Conservation (phyloP, 1,140 invertebrate genomes). For the Centruroides sculpturatus region DNA sequence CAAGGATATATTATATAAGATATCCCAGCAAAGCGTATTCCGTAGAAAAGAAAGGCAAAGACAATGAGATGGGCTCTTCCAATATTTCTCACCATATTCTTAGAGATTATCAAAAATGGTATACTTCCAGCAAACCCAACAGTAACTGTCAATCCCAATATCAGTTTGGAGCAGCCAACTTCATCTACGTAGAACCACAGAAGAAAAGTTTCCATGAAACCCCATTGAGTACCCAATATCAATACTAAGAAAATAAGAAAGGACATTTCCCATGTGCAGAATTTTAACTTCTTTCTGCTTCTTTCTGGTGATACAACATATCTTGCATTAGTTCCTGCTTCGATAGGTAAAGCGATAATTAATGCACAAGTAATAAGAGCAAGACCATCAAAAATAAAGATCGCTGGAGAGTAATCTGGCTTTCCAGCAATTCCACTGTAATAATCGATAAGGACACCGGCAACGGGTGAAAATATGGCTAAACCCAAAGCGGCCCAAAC, state of each 20-base stretch:
- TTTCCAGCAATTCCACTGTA: constrained; percentile 6
- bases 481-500: constrained; percentile 16
- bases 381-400: constrained; percentile 17
- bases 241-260: constrained; percentile 13
- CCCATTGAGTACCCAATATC: constrained; percentile 17
- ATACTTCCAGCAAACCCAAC: constrained; percentile 12
- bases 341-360: constrained; percentile 14
- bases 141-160: constrained; percentile 13
- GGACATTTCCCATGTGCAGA: constrained; percentile 7
- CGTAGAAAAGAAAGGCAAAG: constrained; percentile 19
- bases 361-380: constrained; percentile 14
- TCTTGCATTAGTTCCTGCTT: constrained; percentile 2
- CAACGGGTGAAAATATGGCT: constrained; percentile 9
- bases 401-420: constrained; percentile 16
- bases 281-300: constrained; percentile 2
- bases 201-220: constrained; percentile 12
- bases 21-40: constrained; percentile 16
- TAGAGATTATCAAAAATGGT: constrained; percentile 16
- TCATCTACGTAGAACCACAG: constrained; percentile 12
- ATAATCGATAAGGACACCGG: constrained; percentile 17
- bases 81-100: constrained; percentile 18
- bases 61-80: constrained; percentile 18
- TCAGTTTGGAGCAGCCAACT: constrained; percentile 8
- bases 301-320: constrained; percentile 1
- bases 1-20: constrained; percentile 15